Conservation (phyloP, 2,113 vertebrate genomes). For the Cyprinodon tularosa region DNA sequence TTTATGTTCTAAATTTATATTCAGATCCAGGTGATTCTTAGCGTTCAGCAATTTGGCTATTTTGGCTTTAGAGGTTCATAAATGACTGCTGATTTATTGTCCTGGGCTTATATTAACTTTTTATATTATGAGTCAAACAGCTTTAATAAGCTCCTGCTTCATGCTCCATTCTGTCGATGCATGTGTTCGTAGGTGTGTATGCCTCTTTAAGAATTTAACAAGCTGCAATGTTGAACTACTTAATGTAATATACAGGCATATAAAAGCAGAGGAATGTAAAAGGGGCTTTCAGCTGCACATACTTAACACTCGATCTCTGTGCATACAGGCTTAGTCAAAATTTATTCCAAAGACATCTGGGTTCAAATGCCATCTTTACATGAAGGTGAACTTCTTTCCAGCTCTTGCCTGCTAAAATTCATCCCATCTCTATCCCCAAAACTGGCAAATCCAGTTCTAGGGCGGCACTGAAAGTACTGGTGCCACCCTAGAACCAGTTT, state of each 20-base stretch:
- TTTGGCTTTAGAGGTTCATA: not conserved
- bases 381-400: not conserved
- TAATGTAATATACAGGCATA: conserved; percentile 51
- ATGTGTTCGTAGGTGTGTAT: conserved; percentile 19
- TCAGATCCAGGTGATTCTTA: not conserved
- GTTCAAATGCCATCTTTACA: not conserved
- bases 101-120: not conserved
- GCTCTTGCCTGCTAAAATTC: not conserved
- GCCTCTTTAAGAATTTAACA: conserved; percentile 42
- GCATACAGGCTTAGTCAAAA: conserved; percentile 27
- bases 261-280: conserved; percentile 16
- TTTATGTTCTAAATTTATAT: not conserved
- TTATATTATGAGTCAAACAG: conserved; percentile 1
- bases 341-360: conserved; percentile 38
- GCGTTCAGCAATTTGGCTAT: not conserved
- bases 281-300: conserved; percentile 37
- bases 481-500: not conserved
- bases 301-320: conserved; percentile 22
- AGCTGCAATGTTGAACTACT: conserved; percentile 48
- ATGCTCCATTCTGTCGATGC: conserved; percentile 1
- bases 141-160: conserved; percentile 18
- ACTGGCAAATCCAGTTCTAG: not conserved
- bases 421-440: not conserved
- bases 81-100: not conserved
- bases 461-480: not conserved